Evolutionary conservation across 2,888 invertebrate genomes (phyloP).

Genomic region (Tinea pellionella): DNA sequence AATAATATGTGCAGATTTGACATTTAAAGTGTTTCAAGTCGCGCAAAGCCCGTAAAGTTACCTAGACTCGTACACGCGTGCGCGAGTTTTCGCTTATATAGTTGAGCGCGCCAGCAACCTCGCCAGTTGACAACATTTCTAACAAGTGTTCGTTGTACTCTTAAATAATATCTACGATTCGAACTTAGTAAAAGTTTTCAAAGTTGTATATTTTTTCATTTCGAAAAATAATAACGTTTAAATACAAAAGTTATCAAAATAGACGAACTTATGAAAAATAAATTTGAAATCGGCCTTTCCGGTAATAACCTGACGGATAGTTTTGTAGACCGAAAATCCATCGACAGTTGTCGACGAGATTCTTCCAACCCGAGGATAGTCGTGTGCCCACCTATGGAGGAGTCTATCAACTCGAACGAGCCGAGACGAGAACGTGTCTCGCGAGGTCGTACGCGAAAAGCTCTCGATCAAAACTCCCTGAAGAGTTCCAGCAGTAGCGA

Average conservation of each 20-base stretch:
- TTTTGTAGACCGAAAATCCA: conserved; percentile 20
- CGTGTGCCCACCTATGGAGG: conserved; percentile 60
- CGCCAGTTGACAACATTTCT: conserved; percentile 32
- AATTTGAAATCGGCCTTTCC: conserved; percentile 38
- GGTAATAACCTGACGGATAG: conserved; percentile 44
- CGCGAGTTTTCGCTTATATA: conserved; percentile 37
- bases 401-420: conserved; percentile 66
- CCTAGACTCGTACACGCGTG: conserved; percentile 36
- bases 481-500: conserved; percentile 60
- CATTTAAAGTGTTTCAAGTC: not conserved
- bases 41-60: not conserved
- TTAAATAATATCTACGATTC: not conserved
- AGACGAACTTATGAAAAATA: conserved; percentile 52
- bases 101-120: conserved; percentile 24
- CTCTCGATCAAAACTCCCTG: conserved; percentile 49
- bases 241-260: not conserved
- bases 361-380: conserved; percentile 57
- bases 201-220: conserved; percentile 13
- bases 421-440: conserved; percentile 72
- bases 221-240: not conserved
- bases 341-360: conserved; percentile 30
- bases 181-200: conserved; percentile 42
- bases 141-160: not conserved
- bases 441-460: conserved; percentile 69
- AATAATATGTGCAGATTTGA: not conserved